These are phyloP conservation scores for Amphiprion clarkii DNA, from an alignment of 2,797 vertebrate species.

Conservation along the genomic window DNA sequence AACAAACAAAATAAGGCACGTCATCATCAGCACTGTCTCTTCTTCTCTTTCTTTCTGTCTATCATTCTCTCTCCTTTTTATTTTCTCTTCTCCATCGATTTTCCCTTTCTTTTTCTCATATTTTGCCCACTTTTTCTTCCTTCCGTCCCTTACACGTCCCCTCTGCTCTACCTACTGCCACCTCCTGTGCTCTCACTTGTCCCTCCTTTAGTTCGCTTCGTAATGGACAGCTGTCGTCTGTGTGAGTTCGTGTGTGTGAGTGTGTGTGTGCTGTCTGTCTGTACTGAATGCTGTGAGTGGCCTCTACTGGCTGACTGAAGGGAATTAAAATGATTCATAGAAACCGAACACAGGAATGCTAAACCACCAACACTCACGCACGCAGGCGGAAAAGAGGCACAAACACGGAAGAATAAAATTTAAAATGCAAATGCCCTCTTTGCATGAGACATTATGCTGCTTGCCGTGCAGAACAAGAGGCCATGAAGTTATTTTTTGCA, in stretches of 20 bases:
- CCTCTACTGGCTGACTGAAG: conserved; percentile 97
- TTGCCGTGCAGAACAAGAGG: conserved; percentile 14
- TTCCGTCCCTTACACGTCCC: not conserved
- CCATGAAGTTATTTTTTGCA: conserved; percentile 24
- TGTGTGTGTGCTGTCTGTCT: conserved; percentile 68
- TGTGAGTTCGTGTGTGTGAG: conserved; percentile 39
- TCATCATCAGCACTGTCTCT: conserved; percentile 40
- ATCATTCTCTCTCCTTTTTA: conserved; percentile 26
- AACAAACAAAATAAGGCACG: conserved; percentile 48
- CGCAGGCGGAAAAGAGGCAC: not conserved
- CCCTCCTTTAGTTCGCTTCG: conserved; percentile 45
- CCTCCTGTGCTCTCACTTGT: conserved; percentile 44
- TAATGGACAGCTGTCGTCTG: conserved; percentile 71
- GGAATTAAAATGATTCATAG: conserved; percentile 87
- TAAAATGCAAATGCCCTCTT: conserved; percentile 23
- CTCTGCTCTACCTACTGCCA: conserved; percentile 18
- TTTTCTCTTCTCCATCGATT: not conserved
- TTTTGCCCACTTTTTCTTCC: conserved; percentile 9
- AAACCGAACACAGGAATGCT: conserved; percentile 41
- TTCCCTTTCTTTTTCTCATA: not conserved
- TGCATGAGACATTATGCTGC: conserved; percentile 26
- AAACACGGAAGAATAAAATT: conserved; percentile 5
- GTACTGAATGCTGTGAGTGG: conserved; percentile 96
- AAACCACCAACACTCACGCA: conserved; percentile 1
- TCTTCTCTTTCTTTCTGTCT: conserved; percentile 8